Evolutionary conservation across 2,113 vertebrate genomes (phyloP).

Genomic region (Gambusia holbrooki): DNA sequence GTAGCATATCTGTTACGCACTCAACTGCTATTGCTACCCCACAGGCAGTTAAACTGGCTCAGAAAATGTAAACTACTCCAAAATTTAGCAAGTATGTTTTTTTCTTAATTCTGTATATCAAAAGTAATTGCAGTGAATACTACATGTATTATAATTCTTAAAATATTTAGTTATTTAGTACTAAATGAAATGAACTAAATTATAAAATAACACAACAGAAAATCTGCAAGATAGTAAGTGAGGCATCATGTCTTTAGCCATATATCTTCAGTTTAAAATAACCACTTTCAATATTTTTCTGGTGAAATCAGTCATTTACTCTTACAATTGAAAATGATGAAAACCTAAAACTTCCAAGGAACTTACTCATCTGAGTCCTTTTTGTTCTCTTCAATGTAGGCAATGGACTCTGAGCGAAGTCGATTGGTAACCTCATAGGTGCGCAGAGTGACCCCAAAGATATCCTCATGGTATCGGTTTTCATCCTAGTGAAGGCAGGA

Average conservation of each 20-base stretch:
- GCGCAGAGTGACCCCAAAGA: slow-evolving; percentile 96
- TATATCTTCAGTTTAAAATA: not conserved
- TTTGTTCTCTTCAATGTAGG: slow-evolving; percentile 98
- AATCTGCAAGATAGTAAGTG: too few relatives aligned
- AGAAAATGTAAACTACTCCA: too few relatives aligned
- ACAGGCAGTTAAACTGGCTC: too few relatives aligned
- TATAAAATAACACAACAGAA: not conserved
- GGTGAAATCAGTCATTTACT: too few relatives aligned
- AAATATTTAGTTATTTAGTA: not conserved
- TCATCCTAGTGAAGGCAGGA: slow-evolving; percentile 84
- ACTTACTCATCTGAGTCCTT: slow-evolving; percentile 96
- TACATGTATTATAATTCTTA: too few relatives aligned
- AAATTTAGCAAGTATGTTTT: too few relatives aligned
- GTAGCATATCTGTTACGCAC: too few relatives aligned
- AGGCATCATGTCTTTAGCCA: not conserved
- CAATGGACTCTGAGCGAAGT: slow-evolving; percentile 97
- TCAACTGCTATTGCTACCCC: too few relatives aligned
- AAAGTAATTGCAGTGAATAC: too few relatives aligned
- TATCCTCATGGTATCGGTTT: slow-evolving; percentile 97
- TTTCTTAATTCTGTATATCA: too few relatives aligned
- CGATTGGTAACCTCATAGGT: slow-evolving; percentile 98
- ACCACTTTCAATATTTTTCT: not conserved
- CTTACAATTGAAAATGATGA: too few relatives aligned
- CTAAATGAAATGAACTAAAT: not conserved
- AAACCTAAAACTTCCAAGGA: not conserved